Evolutionary conservation across 1,140 invertebrate species (phyloP), one percentile per base, ranked within the genome.

Genomic region (Apis florea): DNA sequence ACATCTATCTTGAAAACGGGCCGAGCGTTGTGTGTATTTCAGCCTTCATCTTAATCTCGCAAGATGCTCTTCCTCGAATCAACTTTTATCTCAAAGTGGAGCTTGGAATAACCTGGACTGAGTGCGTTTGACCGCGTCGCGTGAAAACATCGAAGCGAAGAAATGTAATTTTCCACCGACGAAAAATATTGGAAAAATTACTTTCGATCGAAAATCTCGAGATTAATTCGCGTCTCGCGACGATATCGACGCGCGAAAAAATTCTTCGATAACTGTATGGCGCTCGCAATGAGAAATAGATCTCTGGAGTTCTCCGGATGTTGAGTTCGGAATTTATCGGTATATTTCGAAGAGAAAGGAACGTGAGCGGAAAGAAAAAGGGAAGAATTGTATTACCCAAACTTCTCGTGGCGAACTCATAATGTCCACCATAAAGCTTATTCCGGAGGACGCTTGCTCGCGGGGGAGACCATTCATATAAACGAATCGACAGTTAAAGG

Each of bases 401-500:
- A 6, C 17, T 17, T 2, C 5, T n/a, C 4, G 31, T 17, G 19
- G 10, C 24, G 21, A 1, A n/a, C 21, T 67, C 21, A 47, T 47
- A 47, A n/a, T 21, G 13, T 40, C 47, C 21, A 31, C 40, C 21
- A 21, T 13, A 47, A 67, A 67, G 64, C 64, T 67, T 67, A 47
- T 21, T 15, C 31, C 17, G 15, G 19, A 4, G 64, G 31, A 67
- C 31, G 19, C 9, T 67, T 12, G 11, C 15, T 67, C 21, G 13
- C 47, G 13, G 11, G n/a, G 17, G 21, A 67, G 12, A 3, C 31
- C 64, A 47, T 67, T 21, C 64, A 9, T 67, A 67, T 21, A 67
- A 67, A 67, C 64, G 64, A 67, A 67, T 67, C 64, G 64, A 67
- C 40, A 9, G 64, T 67, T 67, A 67, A 31, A 47, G 19, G 24